Conservation (phyloP, 1,140 invertebrate genomes). For the Drosophila sucinea region DNA sequence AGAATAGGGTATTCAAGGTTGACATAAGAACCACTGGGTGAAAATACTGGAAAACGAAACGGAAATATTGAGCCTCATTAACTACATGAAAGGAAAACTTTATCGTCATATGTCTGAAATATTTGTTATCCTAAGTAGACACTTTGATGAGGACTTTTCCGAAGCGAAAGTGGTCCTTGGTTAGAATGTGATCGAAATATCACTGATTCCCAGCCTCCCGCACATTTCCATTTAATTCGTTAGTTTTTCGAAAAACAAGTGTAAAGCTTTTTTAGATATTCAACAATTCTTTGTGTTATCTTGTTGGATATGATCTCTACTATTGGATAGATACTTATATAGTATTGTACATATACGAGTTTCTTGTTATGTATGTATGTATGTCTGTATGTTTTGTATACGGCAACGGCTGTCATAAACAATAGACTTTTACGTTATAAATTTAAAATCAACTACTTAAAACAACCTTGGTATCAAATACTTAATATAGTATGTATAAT, state of each 20-base stretch:
- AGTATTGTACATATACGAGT: constrained; percentile 3
- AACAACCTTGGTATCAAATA: constrained; percentile 57
- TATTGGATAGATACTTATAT: constrained; percentile 51
- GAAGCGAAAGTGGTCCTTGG: no score
- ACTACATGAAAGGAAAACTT: no score
- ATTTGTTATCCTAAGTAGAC: no score
- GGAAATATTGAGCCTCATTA: no score
- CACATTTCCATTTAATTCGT: background rate
- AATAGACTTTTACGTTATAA: constrained; percentile 54
- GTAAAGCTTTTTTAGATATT: constrained; percentile 1
- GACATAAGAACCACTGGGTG: no score
- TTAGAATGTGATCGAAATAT: no score
- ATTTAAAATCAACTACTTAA: constrained; percentile 49
- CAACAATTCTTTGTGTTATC: background rate
- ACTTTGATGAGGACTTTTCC: no score
- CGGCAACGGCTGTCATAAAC: constrained; percentile 46
- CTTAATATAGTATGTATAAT: constrained; percentile 35
- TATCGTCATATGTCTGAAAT: no score
- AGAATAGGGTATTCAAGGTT: no score
- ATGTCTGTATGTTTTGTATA: constrained; percentile 29
- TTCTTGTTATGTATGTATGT: constrained; percentile 13
- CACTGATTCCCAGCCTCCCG: background rate
- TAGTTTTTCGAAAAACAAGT: background rate
- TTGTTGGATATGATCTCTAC: constrained; percentile 46
- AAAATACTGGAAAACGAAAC: no score